Conservation (phyloP, 1,140 invertebrate species). For the Ruditapes philippinarum region DNA sequence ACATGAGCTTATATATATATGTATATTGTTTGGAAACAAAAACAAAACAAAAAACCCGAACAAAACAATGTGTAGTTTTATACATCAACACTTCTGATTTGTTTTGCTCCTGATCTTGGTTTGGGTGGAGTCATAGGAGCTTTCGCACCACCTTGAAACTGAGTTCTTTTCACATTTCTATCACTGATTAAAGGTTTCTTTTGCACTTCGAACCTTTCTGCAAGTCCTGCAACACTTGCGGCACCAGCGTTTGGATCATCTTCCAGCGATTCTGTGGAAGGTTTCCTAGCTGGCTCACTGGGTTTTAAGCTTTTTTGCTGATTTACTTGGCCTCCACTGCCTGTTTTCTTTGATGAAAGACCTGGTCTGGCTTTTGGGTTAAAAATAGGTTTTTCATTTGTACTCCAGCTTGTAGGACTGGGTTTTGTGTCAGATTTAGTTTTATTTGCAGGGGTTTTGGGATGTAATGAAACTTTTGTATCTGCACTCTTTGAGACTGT, state of each 20-base stretch:
- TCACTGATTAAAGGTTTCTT: conserved; percentile 54
- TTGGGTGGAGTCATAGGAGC: conserved; percentile 63
- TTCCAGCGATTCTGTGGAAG: conserved; percentile 60
- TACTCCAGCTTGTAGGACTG: neutral
- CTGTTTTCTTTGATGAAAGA: neutral
- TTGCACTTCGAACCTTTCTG: conserved; percentile 58
- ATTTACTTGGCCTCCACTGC: neutral
- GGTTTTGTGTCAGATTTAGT: conserved; percentile 46
- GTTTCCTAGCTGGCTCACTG: conserved; percentile 33
- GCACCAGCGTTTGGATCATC: conserved; percentile 51
- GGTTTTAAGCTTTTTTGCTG: neutral
- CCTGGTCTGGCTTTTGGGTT: conserved; percentile 48
- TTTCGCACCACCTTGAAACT: conserved; percentile 31
- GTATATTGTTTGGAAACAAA: no score
- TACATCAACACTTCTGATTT: conserved; percentile 57
- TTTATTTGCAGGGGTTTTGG: conserved; percentile 32
- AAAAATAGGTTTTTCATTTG: conserved; percentile 52
- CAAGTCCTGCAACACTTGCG: conserved; percentile 58
- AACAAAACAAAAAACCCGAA: no score
- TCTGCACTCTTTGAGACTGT: conserved; percentile 37
- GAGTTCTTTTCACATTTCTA: conserved; percentile 28
- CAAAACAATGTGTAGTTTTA: no score
- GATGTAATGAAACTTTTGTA: conserved; percentile 1
- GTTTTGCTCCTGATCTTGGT: conserved; percentile 52
- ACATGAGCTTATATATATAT: no score